These are phyloP conservation scores for Tethea ocularis DNA, from an alignment of 2,888 invertebrate species.

Conservation along the genomic window DNA sequence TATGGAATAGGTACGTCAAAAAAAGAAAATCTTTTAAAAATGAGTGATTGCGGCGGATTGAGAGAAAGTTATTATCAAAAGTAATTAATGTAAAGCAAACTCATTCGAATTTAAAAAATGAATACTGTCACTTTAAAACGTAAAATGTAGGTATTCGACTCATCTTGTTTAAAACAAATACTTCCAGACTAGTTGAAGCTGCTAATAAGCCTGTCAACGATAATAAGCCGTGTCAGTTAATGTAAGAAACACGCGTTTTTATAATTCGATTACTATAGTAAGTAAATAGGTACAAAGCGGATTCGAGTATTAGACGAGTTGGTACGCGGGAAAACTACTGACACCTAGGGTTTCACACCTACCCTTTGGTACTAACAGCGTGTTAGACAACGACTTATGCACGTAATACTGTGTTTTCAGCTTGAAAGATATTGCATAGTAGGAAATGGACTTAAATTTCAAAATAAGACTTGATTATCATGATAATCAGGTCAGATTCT, in stretches of 20 bases:
- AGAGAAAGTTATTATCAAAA: too few relatives aligned
- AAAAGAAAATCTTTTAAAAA: too few relatives aligned
- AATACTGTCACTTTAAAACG: not conserved
- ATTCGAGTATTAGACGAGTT: slow-evolving; percentile 52
- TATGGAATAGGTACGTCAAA: too few relatives aligned
- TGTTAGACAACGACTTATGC: slow-evolving; percentile 35
- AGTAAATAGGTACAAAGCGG: slow-evolving; percentile 69
- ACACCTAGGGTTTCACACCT: slow-evolving; percentile 73
- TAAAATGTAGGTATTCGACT: not conserved
- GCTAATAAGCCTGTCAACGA: not conserved
- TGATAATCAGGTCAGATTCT: too few relatives aligned
- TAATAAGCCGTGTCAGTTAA: not conserved
- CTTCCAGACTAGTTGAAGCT: not conserved
- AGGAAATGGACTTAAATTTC: too few relatives aligned
- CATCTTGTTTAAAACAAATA: too few relatives aligned
- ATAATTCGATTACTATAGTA: slow-evolving; percentile 70
- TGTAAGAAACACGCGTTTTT: slow-evolving; percentile 28
- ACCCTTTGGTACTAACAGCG: slow-evolving; percentile 44
- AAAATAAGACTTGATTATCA: too few relatives aligned
- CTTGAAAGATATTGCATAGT: not conserved
- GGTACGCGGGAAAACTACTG: slow-evolving; percentile 45
- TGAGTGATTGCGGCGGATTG: too few relatives aligned
- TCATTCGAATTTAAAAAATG: not conserved
- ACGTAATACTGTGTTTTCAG: slow-evolving; percentile 1
- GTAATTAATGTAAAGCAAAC: too few relatives aligned